These are phyloP conservation scores for Girardia tigrina DNA, from an alignment of 2,888 invertebrate species.

Conservation along the genomic window DNA sequence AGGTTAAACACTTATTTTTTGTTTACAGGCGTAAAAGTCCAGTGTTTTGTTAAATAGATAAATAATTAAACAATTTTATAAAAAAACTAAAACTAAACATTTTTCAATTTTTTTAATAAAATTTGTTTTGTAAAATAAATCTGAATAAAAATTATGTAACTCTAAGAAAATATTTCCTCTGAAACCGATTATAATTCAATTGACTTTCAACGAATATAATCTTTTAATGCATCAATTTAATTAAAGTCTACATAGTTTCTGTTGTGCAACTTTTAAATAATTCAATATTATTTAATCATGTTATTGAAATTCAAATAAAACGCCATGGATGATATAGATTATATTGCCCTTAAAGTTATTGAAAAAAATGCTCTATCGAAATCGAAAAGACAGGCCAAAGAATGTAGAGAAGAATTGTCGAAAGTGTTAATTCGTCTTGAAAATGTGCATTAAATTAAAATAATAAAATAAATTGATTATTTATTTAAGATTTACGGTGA, in stretches of 20 bases:
- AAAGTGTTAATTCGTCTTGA: constrained; percentile 17
- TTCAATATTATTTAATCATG: neutral
- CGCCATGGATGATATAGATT: neutral
- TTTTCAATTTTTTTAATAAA: too few relatives aligned
- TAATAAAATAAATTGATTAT: neutral
- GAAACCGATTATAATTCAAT: too few relatives aligned
- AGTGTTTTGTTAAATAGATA: too few relatives aligned
- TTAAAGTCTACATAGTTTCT: neutral
- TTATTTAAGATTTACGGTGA: neutral
- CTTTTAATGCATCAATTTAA: neutral
- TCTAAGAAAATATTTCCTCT: too few relatives aligned
- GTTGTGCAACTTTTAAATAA: neutral
- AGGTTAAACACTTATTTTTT: too few relatives aligned
- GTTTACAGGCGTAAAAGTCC: too few relatives aligned
- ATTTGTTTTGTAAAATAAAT: too few relatives aligned
- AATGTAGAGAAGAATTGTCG: constrained; percentile 16
- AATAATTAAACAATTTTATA: too few relatives aligned
- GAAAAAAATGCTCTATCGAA: neutral
- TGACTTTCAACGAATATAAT: too few relatives aligned
- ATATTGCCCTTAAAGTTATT: neutral
- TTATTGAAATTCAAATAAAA: neutral
- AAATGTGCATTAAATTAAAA: neutral
- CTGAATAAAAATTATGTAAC: too few relatives aligned
- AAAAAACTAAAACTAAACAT: too few relatives aligned
- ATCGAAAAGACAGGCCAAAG: neutral